These are phyloP conservation scores for Drosophila lini DNA, from an alignment of 1,140 invertebrate species.

Conservation along the genomic window DNA sequence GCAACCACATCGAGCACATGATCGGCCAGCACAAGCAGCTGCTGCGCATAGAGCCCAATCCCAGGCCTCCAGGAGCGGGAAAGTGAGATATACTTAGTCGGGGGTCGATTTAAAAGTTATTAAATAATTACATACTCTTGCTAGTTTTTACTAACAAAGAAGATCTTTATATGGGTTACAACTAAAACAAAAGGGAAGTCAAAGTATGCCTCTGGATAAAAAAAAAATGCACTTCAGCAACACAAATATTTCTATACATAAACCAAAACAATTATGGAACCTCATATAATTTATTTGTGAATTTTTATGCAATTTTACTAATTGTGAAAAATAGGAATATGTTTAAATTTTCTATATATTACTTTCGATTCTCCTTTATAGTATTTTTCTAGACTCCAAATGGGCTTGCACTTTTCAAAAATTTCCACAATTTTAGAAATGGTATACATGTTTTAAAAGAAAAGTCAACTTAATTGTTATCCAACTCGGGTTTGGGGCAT, in stretches of 20 bases:
- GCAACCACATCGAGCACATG: slow-evolving; percentile 87
- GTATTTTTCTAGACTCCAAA: neutral
- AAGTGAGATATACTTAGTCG: slow-evolving; percentile 15
- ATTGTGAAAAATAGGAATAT: neutral
- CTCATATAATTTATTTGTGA: neutral
- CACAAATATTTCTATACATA: neutral
- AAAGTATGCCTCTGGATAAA: neutral
- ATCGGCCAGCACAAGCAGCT: slow-evolving; percentile 89
- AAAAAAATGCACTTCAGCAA: neutral
- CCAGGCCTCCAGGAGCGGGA: slow-evolving; percentile 62
- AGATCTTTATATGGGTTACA: too few relatives aligned
- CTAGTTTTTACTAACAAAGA: neutral
- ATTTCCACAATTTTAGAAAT: slow-evolving; percentile 5
- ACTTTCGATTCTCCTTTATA: neutral
- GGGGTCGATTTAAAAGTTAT: neutral
- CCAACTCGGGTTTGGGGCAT: neutral
- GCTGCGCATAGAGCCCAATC: slow-evolving; percentile 85
- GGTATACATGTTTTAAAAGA: neutral
- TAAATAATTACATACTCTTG: slow-evolving; percentile 1
- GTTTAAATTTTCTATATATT: neutral
- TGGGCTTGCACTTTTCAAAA: neutral
- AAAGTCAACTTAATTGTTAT: neutral
- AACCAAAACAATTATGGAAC: neutral
- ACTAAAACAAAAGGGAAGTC: too few relatives aligned
- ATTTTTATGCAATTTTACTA: neutral